These are phyloP conservation scores for Ligdia adustata DNA, from an alignment of 2,888 invertebrate species.

Conservation along the genomic window DNA sequence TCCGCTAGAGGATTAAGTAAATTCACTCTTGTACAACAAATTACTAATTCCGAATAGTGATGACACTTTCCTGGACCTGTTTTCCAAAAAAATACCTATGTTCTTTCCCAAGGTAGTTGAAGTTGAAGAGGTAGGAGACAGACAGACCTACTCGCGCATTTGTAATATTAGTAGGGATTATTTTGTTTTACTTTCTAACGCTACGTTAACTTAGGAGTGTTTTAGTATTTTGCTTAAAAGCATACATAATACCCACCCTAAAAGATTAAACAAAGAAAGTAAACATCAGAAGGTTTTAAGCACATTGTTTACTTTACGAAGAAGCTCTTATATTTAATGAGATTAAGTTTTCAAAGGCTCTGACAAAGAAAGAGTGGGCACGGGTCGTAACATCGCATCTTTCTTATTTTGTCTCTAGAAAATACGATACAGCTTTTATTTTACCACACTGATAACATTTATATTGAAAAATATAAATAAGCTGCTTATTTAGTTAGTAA, in stretches of 20 bases:
- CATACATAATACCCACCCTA: constrained; percentile 14
- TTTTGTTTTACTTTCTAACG: not conserved
- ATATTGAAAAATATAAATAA: too few relatives aligned
- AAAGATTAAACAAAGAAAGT: constrained; percentile 30
- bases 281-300: constrained; percentile 37
- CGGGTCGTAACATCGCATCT: constrained; percentile 29
- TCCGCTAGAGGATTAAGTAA: too few relatives aligned
- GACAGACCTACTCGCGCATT: too few relatives aligned
- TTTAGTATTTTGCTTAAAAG: constrained; percentile 14
- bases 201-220: not conserved
- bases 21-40: too few relatives aligned
- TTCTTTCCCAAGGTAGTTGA: too few relatives aligned
- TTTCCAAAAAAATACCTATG: too few relatives aligned
- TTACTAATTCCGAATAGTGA: too few relatives aligned
- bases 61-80: too few relatives aligned
- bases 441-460: constrained; percentile 1
- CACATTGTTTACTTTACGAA: constrained; percentile 45
- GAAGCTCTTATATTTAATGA: constrained; percentile 53
- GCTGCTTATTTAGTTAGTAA: too few relatives aligned
- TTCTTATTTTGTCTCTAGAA: constrained; percentile 16
- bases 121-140: too few relatives aligned
- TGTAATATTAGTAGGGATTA: not conserved
- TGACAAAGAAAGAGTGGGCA: constrained; percentile 44
- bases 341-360: constrained; percentile 52
- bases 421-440: constrained; percentile 1